A percentile compares a stretch with the other conserved stretches of the same genome.
Conservation (phyloP, 2,888 invertebrate species). For the Drosophila emarginata region DNA sequence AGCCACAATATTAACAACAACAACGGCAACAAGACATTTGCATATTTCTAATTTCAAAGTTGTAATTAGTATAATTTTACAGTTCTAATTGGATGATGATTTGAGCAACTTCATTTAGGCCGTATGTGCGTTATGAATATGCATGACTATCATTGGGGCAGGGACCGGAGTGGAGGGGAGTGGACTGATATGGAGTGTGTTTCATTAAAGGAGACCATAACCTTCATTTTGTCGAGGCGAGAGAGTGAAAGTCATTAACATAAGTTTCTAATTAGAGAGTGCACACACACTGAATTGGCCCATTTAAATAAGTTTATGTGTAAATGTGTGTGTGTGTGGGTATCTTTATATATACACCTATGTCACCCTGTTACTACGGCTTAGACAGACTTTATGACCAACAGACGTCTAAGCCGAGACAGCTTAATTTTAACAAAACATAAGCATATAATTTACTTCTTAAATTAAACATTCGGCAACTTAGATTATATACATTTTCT, state of each 20-base stretch:
- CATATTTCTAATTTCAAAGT: constrained; percentile 77
- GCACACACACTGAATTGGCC: constrained; percentile 13
- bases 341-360: neutral
- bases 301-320: neutral
- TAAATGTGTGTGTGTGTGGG: neutral
- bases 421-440: neutral
- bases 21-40: constrained; percentile 48
- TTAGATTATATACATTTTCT: too few species aligned
- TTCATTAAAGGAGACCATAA: constrained; percentile 50
- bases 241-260: constrained; percentile 72
- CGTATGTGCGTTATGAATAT: constrained; percentile 48
- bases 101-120: constrained; percentile 67
- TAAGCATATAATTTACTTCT: neutral
- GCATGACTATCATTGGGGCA: constrained; percentile 24
- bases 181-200: constrained; percentile 3
- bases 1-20: neutral
- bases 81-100: constrained; percentile 77
- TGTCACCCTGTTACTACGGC: neutral
- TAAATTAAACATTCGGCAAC: neutral
- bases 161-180: neutral
- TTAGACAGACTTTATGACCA: neutral
- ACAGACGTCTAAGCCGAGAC: neutral
- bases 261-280: constrained; percentile 60
- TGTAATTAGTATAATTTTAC: constrained; percentile 77
- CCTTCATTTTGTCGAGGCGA: constrained; percentile 50